phyloP scores from a whole-genome alignment of 2,113 vertebrate genomes.

The Solenodon paradoxus region DNA sequence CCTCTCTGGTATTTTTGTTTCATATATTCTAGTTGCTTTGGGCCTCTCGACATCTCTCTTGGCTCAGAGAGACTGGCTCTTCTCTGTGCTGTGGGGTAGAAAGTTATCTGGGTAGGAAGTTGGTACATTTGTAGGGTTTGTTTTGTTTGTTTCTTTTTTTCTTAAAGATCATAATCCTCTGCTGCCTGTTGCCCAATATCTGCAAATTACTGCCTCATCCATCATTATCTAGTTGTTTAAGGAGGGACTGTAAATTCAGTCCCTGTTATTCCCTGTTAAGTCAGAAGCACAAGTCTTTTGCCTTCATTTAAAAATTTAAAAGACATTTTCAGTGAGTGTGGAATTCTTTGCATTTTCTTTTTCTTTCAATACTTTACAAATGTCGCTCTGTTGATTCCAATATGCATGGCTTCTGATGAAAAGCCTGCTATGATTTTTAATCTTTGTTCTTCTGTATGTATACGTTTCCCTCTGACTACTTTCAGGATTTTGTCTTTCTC shows the following conservation, averaged over 20 bases:
- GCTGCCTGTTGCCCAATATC: too few species aligned
- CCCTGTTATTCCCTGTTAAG: neutral
- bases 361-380: neutral
- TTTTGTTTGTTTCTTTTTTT: neutral
- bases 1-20: neutral
- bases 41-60: neutral
- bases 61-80: neutral
- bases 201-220: neutral
- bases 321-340: neutral
- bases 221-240: neutral
- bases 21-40: neutral
- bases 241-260: neutral
- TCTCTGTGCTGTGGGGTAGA: neutral
- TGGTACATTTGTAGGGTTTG: neutral
- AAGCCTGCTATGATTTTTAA: neutral
- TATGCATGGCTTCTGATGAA: neutral
- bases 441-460: neutral
- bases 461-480: too few species aligned
- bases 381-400: neutral
- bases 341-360: neutral
- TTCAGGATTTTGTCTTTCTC: too few species aligned
- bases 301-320: neutral
- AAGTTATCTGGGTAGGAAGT: neutral
- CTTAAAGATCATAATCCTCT: too few species aligned
- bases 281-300: neutral